phyloP scores from a whole-genome alignment of 2,113 vertebrate genomes.

The Pseudopipra pipra region DNA sequence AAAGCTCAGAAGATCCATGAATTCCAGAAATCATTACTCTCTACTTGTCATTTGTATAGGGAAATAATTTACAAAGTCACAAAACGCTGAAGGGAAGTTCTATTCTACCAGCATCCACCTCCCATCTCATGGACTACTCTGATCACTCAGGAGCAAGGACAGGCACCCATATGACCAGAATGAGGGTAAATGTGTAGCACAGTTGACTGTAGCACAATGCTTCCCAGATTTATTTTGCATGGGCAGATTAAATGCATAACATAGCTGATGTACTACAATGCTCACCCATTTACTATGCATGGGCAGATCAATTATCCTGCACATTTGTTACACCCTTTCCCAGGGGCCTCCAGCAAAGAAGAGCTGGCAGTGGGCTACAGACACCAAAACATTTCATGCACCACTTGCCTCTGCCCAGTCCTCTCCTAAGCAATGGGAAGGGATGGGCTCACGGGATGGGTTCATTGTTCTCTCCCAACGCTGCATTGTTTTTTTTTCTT shows the following conservation, averaged over 20 bases:
- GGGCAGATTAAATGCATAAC: conserved; percentile 23
- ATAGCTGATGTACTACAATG: neutral
- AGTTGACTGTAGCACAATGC: neutral
- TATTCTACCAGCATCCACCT: neutral
- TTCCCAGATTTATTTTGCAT: conserved; percentile 4
- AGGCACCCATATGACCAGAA: neutral
- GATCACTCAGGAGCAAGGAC: neutral
- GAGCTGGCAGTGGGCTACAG: conserved; percentile 2
- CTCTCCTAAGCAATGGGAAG: neutral
- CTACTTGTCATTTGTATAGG: neutral
- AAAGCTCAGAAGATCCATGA: neutral
- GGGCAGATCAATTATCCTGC: conserved; percentile 37
- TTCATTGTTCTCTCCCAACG: neutral
- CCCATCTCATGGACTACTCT: neutral
- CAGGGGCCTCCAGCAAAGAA: conserved; percentile 17
- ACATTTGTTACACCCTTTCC: conserved; percentile 38
- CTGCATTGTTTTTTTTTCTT: neutral
- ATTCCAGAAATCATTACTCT: neutral
- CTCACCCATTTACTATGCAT: conserved; percentile 27
- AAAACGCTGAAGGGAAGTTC: neutral
- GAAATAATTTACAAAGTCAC: neutral
- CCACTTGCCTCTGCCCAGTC: neutral
- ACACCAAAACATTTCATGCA: conserved; percentile 41
- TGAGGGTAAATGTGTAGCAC: neutral
- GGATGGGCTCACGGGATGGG: neutral